These are phyloP conservation scores for Cryptoblepharus egeriae DNA, from an alignment of 2,797 vertebrate species.

Conservation along the genomic window DNA sequence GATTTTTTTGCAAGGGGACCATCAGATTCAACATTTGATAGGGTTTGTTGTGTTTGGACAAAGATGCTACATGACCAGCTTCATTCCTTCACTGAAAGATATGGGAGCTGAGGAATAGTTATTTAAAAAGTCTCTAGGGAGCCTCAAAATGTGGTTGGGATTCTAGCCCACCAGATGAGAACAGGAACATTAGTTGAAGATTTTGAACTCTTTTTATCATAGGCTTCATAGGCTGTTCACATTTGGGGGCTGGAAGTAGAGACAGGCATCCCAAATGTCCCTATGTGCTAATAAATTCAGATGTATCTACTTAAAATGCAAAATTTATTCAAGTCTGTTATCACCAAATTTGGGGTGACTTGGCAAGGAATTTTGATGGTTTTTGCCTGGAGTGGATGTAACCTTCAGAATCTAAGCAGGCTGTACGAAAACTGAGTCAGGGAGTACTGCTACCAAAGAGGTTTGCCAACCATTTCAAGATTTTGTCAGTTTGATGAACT, in stretches of 20 bases:
- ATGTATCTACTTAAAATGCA: not conserved
- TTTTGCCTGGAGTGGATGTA: not conserved
- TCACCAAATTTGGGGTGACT: not conserved
- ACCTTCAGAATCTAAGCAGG: not conserved
- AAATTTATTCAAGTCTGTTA: not conserved
- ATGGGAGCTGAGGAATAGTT: not conserved
- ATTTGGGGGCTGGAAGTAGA: constrained; percentile 39
- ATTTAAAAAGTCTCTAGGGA: not conserved
- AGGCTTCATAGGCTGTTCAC: not conserved
- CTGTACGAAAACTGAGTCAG: not conserved
- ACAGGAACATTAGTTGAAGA: not conserved
- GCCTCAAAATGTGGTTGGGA: not conserved
- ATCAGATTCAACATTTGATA: not conserved
- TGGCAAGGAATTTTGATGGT: not conserved
- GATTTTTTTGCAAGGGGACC: not conserved
- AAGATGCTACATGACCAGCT: not conserved
- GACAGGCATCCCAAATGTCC: not conserved
- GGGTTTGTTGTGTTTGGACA: not conserved
- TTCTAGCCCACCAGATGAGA: not conserved
- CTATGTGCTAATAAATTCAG: not conserved
- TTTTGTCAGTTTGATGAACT: constrained; percentile 17
- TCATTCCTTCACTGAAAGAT: not conserved
- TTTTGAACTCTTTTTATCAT: not conserved
- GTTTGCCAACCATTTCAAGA: constrained; percentile 9
- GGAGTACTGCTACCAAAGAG: not conserved